Evolutionary conservation across 1,140 invertebrate species (phyloP), one percentile per base, ranked within the genome.

Genomic region (Cyclina sinensis): DNA sequence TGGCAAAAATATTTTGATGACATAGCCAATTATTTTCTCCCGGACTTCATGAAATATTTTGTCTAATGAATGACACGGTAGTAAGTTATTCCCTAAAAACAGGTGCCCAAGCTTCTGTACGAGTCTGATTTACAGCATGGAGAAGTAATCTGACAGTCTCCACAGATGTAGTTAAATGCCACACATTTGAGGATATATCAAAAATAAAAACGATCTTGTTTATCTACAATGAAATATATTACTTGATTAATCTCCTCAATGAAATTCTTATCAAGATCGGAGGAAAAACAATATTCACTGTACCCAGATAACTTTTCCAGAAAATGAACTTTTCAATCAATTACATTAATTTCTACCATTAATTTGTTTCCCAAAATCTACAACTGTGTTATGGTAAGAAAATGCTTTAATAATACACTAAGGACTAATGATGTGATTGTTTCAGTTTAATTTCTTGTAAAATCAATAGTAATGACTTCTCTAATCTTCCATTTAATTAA

Each of bases 141-240:
- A 18, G 14, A n/a, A 51, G 82, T 54, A 84, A 84, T 84, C 74
- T 84, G 82, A 84, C 82, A 84, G n/a, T 73, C 68, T 11, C 5
- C 62, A 39, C 18, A 12, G 11, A 30, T 5, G 30, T 70, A 70
- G 30, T 27, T 70, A 39, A 79, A 62, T 81, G 57, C 79, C 51
- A 62, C 37, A 81, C 39, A 62, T 12, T 62, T 81, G 21, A 21
- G 51, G 30, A 80, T 74, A 51, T 54, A 80, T 80, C 78, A 80
- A 24, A 30, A 59, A 35, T 62, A 62, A 81, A n/a, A 24, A 30
- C 27, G 9, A 81, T 81, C 14, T 59, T 62, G 79, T 62, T 81
- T 81, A 81, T 81, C 79, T 39, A 39, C 5, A 59, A 16, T 30
- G 51, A 39, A 62, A 81, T 59, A 81, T 81, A 81, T 81, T 27